phyloP scores from a whole-genome alignment of 2,113 vertebrate genomes.

The Trematomus loennbergii region DNA sequence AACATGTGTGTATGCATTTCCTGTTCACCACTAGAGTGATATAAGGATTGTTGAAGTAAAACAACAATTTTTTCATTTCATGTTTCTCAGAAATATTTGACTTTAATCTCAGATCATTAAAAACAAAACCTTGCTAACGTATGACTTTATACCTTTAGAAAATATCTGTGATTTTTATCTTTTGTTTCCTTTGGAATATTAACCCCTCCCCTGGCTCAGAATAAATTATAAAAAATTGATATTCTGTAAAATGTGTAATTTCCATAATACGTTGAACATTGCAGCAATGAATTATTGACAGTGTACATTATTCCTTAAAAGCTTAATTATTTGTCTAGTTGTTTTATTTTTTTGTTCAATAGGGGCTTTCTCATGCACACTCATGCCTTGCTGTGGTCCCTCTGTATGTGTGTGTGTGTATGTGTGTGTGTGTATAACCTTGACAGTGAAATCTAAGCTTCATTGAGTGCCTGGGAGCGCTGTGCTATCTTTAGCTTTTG shows the following conservation, averaged over 20 bases:
- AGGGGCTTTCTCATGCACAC: constrained; percentile 21
- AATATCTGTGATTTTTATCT: too few relatives aligned
- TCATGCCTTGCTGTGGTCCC: constrained; percentile 19
- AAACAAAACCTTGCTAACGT: too few relatives aligned
- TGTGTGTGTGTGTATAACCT: constrained; percentile 70
- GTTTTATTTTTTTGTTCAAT: constrained; percentile 26
- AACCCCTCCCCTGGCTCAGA: background rate
- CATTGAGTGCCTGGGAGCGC: constrained; percentile 78
- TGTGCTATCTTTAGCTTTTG: constrained; percentile 84
- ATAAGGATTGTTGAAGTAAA: too few relatives aligned
- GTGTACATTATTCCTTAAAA: background rate
- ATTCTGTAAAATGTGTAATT: background rate
- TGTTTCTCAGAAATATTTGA: too few relatives aligned
- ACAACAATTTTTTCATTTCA: too few relatives aligned
- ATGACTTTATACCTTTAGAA: too few relatives aligned
- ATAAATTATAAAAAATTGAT: background rate
- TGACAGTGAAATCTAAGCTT: constrained; percentile 74
- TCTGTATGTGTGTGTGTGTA: constrained; percentile 10
- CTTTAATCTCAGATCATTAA: too few relatives aligned
- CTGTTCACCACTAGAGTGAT: too few relatives aligned
- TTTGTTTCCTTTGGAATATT: background rate
- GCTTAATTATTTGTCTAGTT: background rate
- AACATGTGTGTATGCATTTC: too few relatives aligned
- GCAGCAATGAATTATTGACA: background rate
- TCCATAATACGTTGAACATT: background rate